These are phyloP conservation scores for Sitta europaea DNA, from an alignment of 2,113 vertebrate species.

Conservation along the genomic window DNA sequence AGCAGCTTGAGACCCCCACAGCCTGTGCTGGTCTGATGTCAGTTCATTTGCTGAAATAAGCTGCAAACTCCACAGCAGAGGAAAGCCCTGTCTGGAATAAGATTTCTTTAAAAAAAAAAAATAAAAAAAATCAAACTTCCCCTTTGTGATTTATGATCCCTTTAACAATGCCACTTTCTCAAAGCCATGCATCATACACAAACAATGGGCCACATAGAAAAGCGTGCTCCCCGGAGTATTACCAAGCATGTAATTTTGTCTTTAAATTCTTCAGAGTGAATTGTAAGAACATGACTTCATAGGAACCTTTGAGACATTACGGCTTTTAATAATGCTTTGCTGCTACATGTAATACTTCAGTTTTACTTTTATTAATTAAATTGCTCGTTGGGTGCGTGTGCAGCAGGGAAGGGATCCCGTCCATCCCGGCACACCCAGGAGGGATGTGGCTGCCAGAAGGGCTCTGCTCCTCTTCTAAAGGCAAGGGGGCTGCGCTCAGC, in stretches of 20 bases:
- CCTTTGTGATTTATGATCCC: slow-evolving; percentile 61
- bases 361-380: slow-evolving; percentile 74
- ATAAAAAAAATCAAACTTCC: not conserved
- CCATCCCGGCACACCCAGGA: not conserved
- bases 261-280: slow-evolving; percentile 71
- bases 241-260: slow-evolving; percentile 75
- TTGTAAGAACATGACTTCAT: slow-evolving; percentile 79
- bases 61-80: not conserved
- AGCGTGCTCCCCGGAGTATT: slow-evolving; percentile 62
- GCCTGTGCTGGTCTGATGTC: accelerated
- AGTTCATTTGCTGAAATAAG: not conserved
- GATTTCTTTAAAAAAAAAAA: not conserved
- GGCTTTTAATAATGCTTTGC: slow-evolving; percentile 72
- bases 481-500: not conserved
- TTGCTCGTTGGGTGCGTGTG: slow-evolving; percentile 16
- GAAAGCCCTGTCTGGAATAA: slow-evolving; percentile 4
- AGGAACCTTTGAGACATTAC: slow-evolving; percentile 73
- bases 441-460: not conserved
- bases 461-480: not conserved
- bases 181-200: slow-evolving; percentile 59
- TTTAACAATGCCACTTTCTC: slow-evolving; percentile 70
- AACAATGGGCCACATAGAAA: slow-evolving; percentile 71
- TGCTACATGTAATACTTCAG: slow-evolving; percentile 65
- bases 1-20: not conserved
- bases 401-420: not conserved